phyloP scores from a whole-genome alignment of 2,888 invertebrate genomes.

The Miltochrista miniata region DNA sequence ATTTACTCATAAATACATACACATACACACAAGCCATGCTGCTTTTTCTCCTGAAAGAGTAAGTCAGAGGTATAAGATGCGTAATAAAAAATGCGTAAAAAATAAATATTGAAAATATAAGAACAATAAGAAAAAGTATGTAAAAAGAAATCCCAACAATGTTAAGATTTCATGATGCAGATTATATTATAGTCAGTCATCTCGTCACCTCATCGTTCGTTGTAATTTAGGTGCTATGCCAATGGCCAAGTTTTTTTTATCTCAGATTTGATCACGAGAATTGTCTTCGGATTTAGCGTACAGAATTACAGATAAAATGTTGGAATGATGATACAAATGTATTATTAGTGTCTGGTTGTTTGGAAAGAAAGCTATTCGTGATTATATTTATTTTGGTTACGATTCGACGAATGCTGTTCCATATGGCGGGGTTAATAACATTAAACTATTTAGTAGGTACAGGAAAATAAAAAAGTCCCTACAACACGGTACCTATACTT shows the following conservation, averaged over 20 bases:
- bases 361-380: conserved; percentile 33
- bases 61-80: too few relatives aligned
- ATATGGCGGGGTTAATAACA: conserved; percentile 8
- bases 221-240: conserved; percentile 47
- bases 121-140: too few relatives aligned
- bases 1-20: too few relatives aligned
- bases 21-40: too few relatives aligned
- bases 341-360: conserved; percentile 35
- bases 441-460: not conserved
- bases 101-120: too few relatives aligned
- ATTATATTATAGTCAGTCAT: conserved; percentile 41
- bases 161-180: conserved; percentile 24
- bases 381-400: conserved; percentile 29
- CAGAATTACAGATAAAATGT: conserved; percentile 45
- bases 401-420: conserved; percentile 20
- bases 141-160: conserved; percentile 16
- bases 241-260: conserved; percentile 47
- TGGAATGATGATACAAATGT: conserved; percentile 40
- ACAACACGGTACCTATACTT: too few relatives aligned
- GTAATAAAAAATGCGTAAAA: too few relatives aligned
- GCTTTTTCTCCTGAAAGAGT: too few relatives aligned
- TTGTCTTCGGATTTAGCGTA: conserved; percentile 44
- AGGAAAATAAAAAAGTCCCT: not conserved
- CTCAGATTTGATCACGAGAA: conserved; percentile 41
- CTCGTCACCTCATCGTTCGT: conserved; percentile 42